Evolutionary conservation across 1,140 invertebrate genomes (phyloP).

Genomic region (Ceratosolen fusciceps): DNA sequence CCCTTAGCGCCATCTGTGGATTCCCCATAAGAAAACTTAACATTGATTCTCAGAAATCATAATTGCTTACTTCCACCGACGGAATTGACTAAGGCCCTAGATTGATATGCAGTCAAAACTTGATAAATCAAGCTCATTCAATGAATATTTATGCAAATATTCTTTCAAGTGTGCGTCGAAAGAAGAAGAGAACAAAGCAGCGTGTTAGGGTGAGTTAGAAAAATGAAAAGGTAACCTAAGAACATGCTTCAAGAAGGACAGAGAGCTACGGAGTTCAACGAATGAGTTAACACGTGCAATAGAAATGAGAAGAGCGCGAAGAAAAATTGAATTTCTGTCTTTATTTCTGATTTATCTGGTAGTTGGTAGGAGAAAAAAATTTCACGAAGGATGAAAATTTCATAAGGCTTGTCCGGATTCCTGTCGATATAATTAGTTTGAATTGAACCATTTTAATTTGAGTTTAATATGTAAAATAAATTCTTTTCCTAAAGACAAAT

Average conservation of each 20-base stretch:
- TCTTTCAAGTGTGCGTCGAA: neutral
- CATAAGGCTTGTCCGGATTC: constrained; percentile 57
- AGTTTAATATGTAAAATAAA: constrained; percentile 23
- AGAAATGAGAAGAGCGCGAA: neutral
- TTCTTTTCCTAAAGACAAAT: no score
- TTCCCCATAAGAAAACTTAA: no score
- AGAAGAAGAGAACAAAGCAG: neutral
- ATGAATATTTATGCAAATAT: constrained; percentile 58
- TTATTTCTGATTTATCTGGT: constrained; percentile 53
- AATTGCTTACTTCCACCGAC: no score
- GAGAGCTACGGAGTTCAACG: constrained; percentile 1
- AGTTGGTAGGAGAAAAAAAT: neutral
- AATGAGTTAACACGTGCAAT: neutral
- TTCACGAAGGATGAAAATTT: constrained; percentile 38
- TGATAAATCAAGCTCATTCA: constrained; percentile 14
- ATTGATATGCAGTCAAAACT: neutral
- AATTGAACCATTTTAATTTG: constrained; percentile 23
- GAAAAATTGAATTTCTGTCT: constrained; percentile 59
- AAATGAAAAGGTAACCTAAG: neutral
- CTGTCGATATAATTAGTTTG: constrained; percentile 31
- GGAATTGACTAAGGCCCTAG: no score
- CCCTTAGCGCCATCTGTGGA: no score
- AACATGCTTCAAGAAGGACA: no score
- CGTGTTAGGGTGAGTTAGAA: neutral
- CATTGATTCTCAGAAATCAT: no score